Evolutionary conservation across 2,888 invertebrate species (phyloP).

Genomic region (Eupithecia subumbrata): DNA sequence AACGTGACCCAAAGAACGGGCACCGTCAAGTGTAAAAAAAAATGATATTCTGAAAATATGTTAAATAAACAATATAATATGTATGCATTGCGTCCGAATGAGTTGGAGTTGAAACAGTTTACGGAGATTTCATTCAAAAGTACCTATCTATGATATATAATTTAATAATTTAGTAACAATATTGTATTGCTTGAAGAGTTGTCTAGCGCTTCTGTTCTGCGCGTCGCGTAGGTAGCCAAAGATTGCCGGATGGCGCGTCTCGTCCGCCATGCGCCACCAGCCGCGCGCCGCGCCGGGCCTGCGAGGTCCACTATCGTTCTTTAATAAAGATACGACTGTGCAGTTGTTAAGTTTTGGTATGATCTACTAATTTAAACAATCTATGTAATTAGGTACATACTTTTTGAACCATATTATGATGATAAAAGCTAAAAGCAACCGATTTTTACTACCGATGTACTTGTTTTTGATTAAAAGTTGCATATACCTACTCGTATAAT

Average conservation of each 20-base stretch:
- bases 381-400: background rate
- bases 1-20: background rate
- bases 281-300: background rate
- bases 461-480: background rate
- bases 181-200: constrained; percentile 55
- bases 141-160: too few species aligned
- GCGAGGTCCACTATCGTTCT: constrained; percentile 18
- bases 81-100: constrained; percentile 21
- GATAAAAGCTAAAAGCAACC: background rate
- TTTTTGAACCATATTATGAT: background rate
- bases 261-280: too few species aligned
- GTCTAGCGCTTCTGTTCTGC: constrained; percentile 72
- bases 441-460: background rate
- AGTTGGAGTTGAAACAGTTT: background rate
- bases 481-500: too few species aligned
- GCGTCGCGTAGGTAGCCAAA: constrained; percentile 74
- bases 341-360: background rate
- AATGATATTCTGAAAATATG: background rate
- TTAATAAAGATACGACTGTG: too few species aligned
- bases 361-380: background rate
- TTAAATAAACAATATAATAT: background rate
- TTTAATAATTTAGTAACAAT: constrained; percentile 50
- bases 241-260: constrained; percentile 68
- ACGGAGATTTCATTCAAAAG: constrained; percentile 36
- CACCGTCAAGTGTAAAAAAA: background rate